Base-by-base conservation (phyloP, 2,888 invertebrate genomes). In the Lutraria lutraria region DNA sequence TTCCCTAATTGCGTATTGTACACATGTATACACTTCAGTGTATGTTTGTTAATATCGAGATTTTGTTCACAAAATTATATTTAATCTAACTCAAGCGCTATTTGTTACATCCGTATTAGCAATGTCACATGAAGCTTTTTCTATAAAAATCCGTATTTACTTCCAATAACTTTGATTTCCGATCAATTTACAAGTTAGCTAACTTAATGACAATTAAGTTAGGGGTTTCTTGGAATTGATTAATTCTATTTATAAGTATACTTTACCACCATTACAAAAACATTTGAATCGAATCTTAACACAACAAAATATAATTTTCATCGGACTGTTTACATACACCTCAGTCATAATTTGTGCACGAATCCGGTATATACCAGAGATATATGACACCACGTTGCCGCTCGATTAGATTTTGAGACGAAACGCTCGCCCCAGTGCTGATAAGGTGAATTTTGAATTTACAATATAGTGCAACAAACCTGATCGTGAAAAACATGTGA, bases 391-490 rank as follows among this genome's bases (percentile, higher is more conserved):
- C 76, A 31, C 34, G 6, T 76, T 31, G 76, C 34, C 34, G 34
- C 76, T 76, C 31, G 76, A 31, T 76, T 76, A 76, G 76, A 76
- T n/a, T 76, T 34, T 76, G 76, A 76, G 34, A 34, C 76, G 76
- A 76, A 76, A 76, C 76, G 76, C 31, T 76, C 76, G 76, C 76
- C 31, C 31, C n/a, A 34, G 16, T 76, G 76, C 12, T 76, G 76
- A 76, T 76, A 76, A 76, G 76, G 25, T 25, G 63, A 68, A 76
- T 31, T 31, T 31, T 25, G 31, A 76, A 76, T 76, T 34, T 76
- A 76, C 31, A 34, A 34, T n/a, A n/a, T 31, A 21, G 31, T 34
- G 19, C 76, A 68, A 25, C 8, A 76, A 31, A 34, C 29, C 25
- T 76, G 34, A n/a, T 76, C 34, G 34, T 34, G 16, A 34, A 16